These are phyloP conservation scores for Patagioenas fasciata DNA, from an alignment of 2,113 vertebrate genomes.

Conservation along the genomic window DNA sequence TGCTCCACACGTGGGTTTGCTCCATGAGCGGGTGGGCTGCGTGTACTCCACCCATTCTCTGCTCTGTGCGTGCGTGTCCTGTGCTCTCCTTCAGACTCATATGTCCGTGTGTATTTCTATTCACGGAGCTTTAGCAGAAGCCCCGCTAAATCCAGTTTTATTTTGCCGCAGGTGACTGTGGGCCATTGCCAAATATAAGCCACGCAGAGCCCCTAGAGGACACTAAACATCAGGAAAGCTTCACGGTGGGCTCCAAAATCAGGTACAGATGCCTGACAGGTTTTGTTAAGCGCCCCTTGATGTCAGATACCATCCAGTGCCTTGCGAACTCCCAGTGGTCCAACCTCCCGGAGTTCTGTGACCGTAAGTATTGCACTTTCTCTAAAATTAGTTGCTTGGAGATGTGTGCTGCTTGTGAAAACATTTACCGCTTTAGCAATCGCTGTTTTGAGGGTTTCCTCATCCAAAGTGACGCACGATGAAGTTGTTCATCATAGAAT, in stretches of 20 bases:
- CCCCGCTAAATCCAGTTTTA: fast-evolving
- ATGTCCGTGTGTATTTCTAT: fast-evolving
- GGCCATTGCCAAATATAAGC: neutral
- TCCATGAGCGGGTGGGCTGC: neutral
- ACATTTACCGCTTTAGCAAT: fast-evolving
- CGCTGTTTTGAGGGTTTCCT: neutral
- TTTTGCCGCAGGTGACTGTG: neutral
- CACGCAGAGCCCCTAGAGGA: neutral
- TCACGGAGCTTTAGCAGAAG: fast-evolving
- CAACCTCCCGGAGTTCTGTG: neutral
- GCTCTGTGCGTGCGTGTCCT: neutral
- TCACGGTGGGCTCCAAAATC: neutral
- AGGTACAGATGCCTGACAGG: fast-evolving
- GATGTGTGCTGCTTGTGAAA: fast-evolving
- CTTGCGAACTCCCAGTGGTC: slow-evolving; percentile 21
- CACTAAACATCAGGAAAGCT: fast-evolving
- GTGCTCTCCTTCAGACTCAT: fast-evolving
- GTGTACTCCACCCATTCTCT: too few relatives aligned
- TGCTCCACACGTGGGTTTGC: neutral
- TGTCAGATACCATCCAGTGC: neutral
- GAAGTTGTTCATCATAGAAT: neutral
- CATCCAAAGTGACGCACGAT: fast-evolving
- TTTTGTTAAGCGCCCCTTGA: neutral
- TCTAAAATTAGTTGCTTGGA: fast-evolving
- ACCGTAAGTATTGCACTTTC: neutral